Evolutionary conservation across 2,888 invertebrate genomes (phyloP).

Genomic region (Caenorhabditis sinica): DNA sequence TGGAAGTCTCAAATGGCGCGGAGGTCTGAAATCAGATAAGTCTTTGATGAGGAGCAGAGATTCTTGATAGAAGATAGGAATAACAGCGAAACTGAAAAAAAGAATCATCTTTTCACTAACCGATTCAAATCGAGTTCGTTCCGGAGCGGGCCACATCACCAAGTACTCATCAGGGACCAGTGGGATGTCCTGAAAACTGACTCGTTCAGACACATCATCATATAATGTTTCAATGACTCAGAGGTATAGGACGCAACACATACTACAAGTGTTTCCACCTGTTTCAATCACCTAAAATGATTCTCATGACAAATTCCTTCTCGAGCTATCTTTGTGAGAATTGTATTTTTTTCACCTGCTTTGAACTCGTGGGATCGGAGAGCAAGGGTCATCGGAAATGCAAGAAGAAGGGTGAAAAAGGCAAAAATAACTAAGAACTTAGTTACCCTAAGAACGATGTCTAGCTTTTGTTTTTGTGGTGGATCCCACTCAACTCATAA

Average conservation of each 20-base stretch:
- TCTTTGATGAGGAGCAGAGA: background rate
- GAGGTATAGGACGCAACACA: background rate
- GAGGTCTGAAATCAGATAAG: slow-evolving; percentile 37
- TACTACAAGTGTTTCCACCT: slow-evolving; percentile 27
- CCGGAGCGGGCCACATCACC: slow-evolving; percentile 45
- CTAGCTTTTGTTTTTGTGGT: slow-evolving; percentile 1
- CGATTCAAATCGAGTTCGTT: slow-evolving; percentile 1
- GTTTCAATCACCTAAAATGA: background rate
- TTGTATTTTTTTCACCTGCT: slow-evolving; percentile 19
- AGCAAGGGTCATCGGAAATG: slow-evolving; percentile 2
- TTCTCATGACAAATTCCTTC: slow-evolving; percentile 37
- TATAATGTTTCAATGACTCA: background rate
- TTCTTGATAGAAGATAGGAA: background rate
- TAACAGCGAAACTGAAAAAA: no score
- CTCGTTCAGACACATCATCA: no score
- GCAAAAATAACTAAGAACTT: slow-evolving; percentile 2
- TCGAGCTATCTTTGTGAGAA: slow-evolving; percentile 13
- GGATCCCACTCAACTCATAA: background rate
- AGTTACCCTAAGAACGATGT: background rate
- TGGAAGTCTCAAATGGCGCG: slow-evolving; percentile 1
- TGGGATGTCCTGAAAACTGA: slow-evolving; percentile 41
- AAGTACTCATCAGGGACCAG: slow-evolving; percentile 45
- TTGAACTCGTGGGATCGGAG: slow-evolving; percentile 27
- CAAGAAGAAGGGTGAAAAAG: background rate
- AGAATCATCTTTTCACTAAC: slow-evolving; percentile 6